Conservation (phyloP, 2,888 invertebrate genomes). For the Psylliodes chrysocephalus region DNA sequence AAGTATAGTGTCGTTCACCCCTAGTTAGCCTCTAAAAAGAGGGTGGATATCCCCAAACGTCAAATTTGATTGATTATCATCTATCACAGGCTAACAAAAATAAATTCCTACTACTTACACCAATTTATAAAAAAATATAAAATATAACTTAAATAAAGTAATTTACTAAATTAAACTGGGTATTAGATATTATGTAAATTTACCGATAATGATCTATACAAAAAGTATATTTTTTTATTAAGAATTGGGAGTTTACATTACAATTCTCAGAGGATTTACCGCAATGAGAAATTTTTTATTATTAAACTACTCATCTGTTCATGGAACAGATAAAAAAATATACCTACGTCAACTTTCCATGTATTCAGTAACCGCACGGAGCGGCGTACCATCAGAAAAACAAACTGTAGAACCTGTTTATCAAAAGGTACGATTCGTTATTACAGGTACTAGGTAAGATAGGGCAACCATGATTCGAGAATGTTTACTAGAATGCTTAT, state of each 20-base stretch:
- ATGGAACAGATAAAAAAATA: neutral
- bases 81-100: neutral
- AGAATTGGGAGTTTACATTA: neutral
- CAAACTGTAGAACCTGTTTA: conserved; percentile 25
- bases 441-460: neutral
- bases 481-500: neutral
- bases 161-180: too few species aligned
- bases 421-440: conserved; percentile 7
- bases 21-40: neutral
- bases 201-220: too few species aligned
- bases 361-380: conserved; percentile 1
- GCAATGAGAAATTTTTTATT: neutral
- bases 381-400: conserved; percentile 1
- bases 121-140: too few species aligned
- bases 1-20: neutral
- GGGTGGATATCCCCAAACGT: neutral
- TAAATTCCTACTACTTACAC: too few species aligned
- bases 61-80: neutral
- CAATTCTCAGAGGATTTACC: conserved; percentile 1
- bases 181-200: too few species aligned
- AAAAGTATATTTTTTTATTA: neutral
- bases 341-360: conserved; percentile 5
- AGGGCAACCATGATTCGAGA: neutral
- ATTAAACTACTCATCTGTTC: conserved; percentile 10
- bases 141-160: too few species aligned